Evolutionary conservation across 1,140 invertebrate genomes (phyloP), one percentile per base, ranked within the genome.

Genomic region (Cheumatopsyche charites): DNA sequence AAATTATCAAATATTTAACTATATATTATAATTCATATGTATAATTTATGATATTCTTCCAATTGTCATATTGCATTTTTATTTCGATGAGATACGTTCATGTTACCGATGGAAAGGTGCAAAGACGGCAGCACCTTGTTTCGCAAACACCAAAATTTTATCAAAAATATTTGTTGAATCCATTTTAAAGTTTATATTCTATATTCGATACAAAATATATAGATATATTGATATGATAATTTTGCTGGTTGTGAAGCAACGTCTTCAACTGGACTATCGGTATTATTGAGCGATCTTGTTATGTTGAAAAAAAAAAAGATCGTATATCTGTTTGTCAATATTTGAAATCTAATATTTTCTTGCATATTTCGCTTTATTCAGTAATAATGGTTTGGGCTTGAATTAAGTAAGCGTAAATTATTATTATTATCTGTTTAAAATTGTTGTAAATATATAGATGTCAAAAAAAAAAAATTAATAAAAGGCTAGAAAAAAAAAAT

Each of bases 231-330:
- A 12, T 49, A 5, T 49, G 12, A 47, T 25, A 19, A 70, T 67
- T 75, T 75, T 67, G 74, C 74, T 75, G 74, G 49, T 36, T 62
- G 52, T 25, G 65, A 70, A 71, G 71, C 71, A 67, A 75, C 71
- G 45, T 43, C 65, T 68, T 68, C 13, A 21, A 62, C 36, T 36
- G 12, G 19, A 1, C 66, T 47, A 61, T 70, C 42, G 55, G 13
- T n/a, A 13, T 2, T 13, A 13, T 49, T 13, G 29, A 36, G 9
- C 9, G 29, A 4, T 36, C 29, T 9, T 36, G 3, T 36, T 36
- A 36, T 36, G 9, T 36, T 4, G 3, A 4, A 4, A 36, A 36
- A 36, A 36, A 3, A 4, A 36, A 4, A 4, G 3, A 4, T 4
- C 29, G 3, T 36, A 36, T 36, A 3, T 36, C 29, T 36, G 29